Evolutionary conservation across 2,888 invertebrate species (phyloP).

Genomic region (Melanostoma mellinum): DNA sequence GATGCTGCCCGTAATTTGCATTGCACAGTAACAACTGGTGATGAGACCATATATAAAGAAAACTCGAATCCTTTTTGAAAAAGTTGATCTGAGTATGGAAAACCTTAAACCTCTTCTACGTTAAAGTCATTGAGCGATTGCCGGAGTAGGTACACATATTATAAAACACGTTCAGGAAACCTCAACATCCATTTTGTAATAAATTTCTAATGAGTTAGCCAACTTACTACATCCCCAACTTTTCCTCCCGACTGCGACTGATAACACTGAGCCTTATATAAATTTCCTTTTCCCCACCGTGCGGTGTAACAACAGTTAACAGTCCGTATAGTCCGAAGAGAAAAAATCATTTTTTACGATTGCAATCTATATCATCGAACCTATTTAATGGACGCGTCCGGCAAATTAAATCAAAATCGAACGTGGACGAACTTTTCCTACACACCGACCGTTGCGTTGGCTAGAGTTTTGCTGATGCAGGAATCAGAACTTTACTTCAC

Average conservation of each 20-base stretch:
- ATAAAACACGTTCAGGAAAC: constrained; percentile 7
- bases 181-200: constrained; percentile 51
- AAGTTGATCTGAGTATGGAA: no score
- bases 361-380: constrained; percentile 51
- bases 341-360: constrained; percentile 60
- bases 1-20: no score
- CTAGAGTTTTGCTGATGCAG: constrained; percentile 22
- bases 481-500: not conserved
- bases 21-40: no score
- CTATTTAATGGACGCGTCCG: constrained; percentile 64
- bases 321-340: not conserved
- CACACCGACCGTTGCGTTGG: not conserved
- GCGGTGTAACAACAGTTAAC: not conserved
- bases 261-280: constrained; percentile 41
- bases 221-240: constrained; percentile 8
- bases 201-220: constrained; percentile 63
- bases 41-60: no score
- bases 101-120: no score
- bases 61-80: no score
- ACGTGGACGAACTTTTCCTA: constrained; percentile 37
- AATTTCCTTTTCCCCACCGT: not conserved
- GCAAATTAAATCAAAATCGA: constrained; percentile 70
- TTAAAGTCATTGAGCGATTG: no score
- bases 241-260: constrained; percentile 34
- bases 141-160: no score